Evolutionary conservation across 2,888 invertebrate species (phyloP).

Genomic region (Cistogaster globosa): DNA sequence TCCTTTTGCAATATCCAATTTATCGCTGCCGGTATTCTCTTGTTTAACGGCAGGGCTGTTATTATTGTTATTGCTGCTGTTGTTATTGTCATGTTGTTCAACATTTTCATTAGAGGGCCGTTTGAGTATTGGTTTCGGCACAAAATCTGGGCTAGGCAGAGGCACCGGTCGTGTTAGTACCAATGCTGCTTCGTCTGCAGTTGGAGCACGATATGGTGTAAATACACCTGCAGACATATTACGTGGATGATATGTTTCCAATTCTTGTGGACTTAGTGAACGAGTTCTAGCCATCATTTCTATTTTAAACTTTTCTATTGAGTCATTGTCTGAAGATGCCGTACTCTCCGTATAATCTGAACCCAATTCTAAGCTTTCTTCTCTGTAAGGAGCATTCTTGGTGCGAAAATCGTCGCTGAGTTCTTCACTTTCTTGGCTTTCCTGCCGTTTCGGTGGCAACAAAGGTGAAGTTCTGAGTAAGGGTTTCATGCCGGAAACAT

Average conservation of each 20-base stretch:
- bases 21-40: slow-evolving; percentile 49
- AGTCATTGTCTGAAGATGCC: slow-evolving; percentile 84
- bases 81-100: slow-evolving; percentile 74
- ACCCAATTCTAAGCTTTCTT: slow-evolving; percentile 83
- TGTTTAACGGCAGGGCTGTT: slow-evolving; percentile 58
- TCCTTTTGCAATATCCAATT: slow-evolving; percentile 78
- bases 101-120: slow-evolving; percentile 83
- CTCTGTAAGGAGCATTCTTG: slow-evolving; percentile 68
- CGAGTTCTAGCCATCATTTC: slow-evolving; percentile 81
- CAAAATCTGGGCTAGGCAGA: slow-evolving; percentile 88
- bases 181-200: slow-evolving; percentile 85
- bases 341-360: slow-evolving; percentile 87
- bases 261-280: slow-evolving; percentile 84
- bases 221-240: slow-evolving; percentile 83
- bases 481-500: slow-evolving; percentile 74
- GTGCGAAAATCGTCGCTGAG: slow-evolving; percentile 75
- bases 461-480: slow-evolving; percentile 72
- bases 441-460: slow-evolving; percentile 69
- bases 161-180: slow-evolving; percentile 86
- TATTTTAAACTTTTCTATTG: slow-evolving; percentile 82
- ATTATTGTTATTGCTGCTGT: slow-evolving; percentile 51
- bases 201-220: slow-evolving; percentile 81
- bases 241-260: slow-evolving; percentile 88
- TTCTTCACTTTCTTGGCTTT: slow-evolving; percentile 76
- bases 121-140: slow-evolving; percentile 92